Evolutionary conservation across 92 coral and sea anemone genomes (phyloP).

Genomic region (Pocillopora grandis): DNA sequence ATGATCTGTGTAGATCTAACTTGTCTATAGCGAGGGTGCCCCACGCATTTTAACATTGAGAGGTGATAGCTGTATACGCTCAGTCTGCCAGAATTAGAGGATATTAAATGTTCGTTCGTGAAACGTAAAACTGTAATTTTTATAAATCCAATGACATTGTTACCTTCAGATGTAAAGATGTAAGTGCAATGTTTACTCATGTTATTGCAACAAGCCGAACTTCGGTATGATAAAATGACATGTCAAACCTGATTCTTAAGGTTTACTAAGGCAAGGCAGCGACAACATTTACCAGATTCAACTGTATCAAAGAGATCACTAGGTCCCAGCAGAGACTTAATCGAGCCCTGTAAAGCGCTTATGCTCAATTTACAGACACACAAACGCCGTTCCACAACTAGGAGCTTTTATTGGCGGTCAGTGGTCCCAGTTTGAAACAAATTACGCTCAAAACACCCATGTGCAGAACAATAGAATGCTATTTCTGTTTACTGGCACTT

Average conservation of each 20-base stretch:
- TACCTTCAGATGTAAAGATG: no score
- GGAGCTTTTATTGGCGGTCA: background rate
- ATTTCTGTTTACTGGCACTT: slow-evolving; percentile 20
- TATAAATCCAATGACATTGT: no score
- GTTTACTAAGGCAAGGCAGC: background rate
- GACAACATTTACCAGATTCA: background rate
- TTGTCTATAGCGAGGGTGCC: no score
- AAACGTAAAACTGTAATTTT: no score
- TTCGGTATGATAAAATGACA: background rate
- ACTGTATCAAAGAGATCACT: slow-evolving; percentile 8
- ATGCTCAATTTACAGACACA: background rate
- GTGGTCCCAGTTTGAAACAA: background rate
- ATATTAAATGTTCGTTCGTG: no score
- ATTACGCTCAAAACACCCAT: background rate
- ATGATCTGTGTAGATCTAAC: no score
- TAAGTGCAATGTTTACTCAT: background rate
- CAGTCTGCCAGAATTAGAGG: no score
- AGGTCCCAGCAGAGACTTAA: background rate
- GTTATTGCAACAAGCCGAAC: background rate
- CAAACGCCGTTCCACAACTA: slow-evolving; percentile 26
- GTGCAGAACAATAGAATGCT: background rate
- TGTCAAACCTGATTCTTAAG: background rate
- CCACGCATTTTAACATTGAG: no score
- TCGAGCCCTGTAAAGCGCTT: background rate
- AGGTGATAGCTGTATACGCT: no score